phyloP scores from a whole-genome alignment of 2,113 vertebrate species.

The Scomber scombrus region DNA sequence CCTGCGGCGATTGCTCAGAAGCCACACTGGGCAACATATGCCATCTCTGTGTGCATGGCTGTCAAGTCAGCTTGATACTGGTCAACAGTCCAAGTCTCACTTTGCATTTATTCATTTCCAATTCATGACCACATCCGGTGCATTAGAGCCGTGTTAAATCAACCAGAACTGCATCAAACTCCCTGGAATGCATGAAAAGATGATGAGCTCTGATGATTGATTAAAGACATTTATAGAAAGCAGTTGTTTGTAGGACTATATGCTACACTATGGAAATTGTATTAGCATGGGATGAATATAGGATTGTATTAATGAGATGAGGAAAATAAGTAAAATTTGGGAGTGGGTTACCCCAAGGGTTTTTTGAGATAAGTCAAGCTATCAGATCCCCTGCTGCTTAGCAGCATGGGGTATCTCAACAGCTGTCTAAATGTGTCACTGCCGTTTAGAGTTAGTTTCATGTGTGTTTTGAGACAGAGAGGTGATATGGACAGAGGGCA shows the following conservation, averaged over 20 bases:
- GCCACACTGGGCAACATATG: conserved; percentile 74
- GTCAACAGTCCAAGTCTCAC: conserved; percentile 65
- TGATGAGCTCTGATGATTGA: conserved; percentile 38
- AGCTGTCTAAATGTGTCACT: conserved; percentile 51
- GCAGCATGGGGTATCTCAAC: conserved; percentile 35
- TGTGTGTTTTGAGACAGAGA: conserved; percentile 32
- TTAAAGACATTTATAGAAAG: conserved; percentile 47
- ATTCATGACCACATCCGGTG: conserved; percentile 63
- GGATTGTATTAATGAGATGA: neutral
- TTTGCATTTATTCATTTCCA: conserved; percentile 70
- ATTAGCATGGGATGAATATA: neutral
- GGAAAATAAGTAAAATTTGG: neutral
- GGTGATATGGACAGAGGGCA: conserved; percentile 13
- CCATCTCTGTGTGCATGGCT: conserved; percentile 59
- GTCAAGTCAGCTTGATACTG: conserved; percentile 72
- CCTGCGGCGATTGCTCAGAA: conserved; percentile 55
- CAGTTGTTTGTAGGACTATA: neutral
- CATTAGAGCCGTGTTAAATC: conserved; percentile 56
- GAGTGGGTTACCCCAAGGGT: conserved; percentile 12
- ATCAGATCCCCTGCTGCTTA: conserved; percentile 26
- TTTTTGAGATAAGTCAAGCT: conserved; percentile 46
- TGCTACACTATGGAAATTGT: neutral
- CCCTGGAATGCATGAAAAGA: conserved; percentile 41
- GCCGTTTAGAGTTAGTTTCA: conserved; percentile 39
- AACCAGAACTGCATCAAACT: conserved; percentile 45